phyloP scores from a whole-genome alignment of 2,113 vertebrate genomes.

The Lophotis ruficrista region DNA sequence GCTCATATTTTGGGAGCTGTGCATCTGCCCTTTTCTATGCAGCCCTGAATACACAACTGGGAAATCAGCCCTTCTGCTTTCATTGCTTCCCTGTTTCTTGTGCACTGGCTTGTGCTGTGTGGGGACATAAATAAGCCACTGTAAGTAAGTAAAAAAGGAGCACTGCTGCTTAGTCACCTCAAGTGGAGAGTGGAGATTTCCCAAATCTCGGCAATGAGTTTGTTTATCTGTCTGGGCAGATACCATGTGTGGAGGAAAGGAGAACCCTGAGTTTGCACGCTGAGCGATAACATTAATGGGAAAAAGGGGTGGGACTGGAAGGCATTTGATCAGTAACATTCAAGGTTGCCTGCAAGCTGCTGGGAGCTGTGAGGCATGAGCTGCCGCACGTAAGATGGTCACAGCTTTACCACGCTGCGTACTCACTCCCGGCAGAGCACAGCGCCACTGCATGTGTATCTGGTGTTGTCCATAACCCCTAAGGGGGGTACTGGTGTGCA shows the following conservation, averaged over 20 bases:
- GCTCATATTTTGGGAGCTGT: background rate
- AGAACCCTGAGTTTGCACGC: background rate
- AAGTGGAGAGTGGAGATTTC: background rate
- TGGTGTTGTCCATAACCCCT: rapidly evolving
- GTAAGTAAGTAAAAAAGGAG: background rate
- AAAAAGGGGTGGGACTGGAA: background rate
- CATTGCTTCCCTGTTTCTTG: background rate
- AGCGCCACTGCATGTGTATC: rapidly evolving
- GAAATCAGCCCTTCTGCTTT: background rate
- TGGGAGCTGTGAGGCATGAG: background rate
- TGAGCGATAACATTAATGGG: background rate
- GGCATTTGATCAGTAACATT: background rate
- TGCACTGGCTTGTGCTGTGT: background rate
- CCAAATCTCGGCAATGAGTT: background rate
- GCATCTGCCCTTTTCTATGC: background rate
- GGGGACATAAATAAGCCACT: rapidly evolving
- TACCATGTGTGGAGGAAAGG: background rate
- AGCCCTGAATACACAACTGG: background rate
- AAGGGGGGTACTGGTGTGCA: background rate
- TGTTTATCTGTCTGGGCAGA: background rate
- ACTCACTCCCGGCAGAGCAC: rapidly evolving
- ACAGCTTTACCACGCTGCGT: background rate
- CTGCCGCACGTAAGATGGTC: rapidly evolving
- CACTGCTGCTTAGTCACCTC: background rate
- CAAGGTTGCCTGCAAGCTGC: background rate